A percentile compares a stretch with the other conserved stretches of the same genome.
These are phyloP conservation scores for Arnoldichthys spilopterus DNA, from an alignment of 2,797 vertebrate genomes.

Conservation along the genomic window DNA sequence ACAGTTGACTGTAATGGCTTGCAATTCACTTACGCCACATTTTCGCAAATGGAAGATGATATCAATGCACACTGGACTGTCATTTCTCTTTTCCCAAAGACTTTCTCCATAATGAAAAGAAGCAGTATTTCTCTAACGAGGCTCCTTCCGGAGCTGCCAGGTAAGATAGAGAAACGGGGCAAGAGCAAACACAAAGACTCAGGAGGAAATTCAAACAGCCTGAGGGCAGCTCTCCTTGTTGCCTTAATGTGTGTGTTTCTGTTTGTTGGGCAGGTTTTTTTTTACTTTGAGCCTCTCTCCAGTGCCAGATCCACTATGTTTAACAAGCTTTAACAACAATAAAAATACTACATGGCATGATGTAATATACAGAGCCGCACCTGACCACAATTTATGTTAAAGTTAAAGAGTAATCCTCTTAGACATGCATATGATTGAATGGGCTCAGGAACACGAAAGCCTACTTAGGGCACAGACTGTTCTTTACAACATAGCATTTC, in stretches of 20 bases:
- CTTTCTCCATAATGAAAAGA: constrained; percentile 19
- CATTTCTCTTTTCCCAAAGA: constrained; percentile 38
- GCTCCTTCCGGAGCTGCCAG: constrained; percentile 19
- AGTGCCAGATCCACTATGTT: background rate
- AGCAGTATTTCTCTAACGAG: constrained; percentile 35
- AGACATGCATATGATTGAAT: background rate
- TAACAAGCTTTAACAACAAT: constrained; percentile 1
- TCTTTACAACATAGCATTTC: background rate
- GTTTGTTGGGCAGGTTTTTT: constrained; percentile 9
- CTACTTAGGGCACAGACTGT: background rate
- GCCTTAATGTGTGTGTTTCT: background rate
- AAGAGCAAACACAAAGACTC: constrained; percentile 2
- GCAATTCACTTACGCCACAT: constrained; percentile 53
- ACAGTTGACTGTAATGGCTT: constrained; percentile 53
- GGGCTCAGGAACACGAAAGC: constrained; percentile 2
- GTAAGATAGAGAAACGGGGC: background rate
- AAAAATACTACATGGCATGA: background rate
- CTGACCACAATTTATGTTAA: background rate
- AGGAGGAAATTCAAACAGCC: constrained; percentile 4
- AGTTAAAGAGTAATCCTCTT: background rate
- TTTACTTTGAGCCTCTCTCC: background rate
- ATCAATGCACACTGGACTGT: constrained; percentile 25
- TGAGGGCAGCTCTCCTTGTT: constrained; percentile 5
- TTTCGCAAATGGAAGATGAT: constrained; percentile 46
- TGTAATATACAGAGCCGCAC: background rate